Base-by-base conservation (phyloP, 1,140 invertebrate genomes). In the Thalassaphorura encarpata region DNA sequence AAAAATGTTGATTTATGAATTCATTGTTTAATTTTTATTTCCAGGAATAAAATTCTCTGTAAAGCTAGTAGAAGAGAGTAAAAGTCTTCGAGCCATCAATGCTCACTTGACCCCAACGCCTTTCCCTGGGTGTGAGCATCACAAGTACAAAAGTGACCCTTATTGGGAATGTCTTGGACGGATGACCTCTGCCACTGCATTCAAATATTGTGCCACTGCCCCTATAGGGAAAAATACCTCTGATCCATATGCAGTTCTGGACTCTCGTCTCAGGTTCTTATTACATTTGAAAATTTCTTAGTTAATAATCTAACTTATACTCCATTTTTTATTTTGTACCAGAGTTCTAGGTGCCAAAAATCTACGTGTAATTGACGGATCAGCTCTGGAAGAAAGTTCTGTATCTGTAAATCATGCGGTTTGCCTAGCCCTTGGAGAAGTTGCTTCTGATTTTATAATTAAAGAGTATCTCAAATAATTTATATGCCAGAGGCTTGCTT, bases 101-200 rank as follows among this genome's bases (percentile, higher is more conserved):
- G 57, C 42, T 3, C 48, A 43, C 21, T 33, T 59, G 11, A 3
- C 50, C 1, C 23, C 23, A 6, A 43, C 21, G 26, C 33, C 45
- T 21, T 54, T 48, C 19, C 57, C 57, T 24, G 57, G 57, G 1
- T 59, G 57, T 28, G 52, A 54, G 23, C 19, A 18, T 13, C 27
- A 50, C 23, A 21, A 36, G 23, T 54, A 52, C n/a, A 59, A 51
- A 23, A 50, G 33, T 26, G 46, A 54, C 24, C 11, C 45, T 0
- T 59, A 59, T 39, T 56, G 31, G 18, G 61, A 59, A 29, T 62
- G 61, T 36, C n/a, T 59, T 3, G 61, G 43, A 0, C 59, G 61
- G 26, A 56, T 59, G 39, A 48, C 48, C 1, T 59, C 61, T 1
- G 23, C 52, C 11, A 62, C 58, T 11, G 58, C 57, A 0, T 62